phyloP scores from a whole-genome alignment of 2,113 vertebrate species.

The Gopherus evgoodei region DNA sequence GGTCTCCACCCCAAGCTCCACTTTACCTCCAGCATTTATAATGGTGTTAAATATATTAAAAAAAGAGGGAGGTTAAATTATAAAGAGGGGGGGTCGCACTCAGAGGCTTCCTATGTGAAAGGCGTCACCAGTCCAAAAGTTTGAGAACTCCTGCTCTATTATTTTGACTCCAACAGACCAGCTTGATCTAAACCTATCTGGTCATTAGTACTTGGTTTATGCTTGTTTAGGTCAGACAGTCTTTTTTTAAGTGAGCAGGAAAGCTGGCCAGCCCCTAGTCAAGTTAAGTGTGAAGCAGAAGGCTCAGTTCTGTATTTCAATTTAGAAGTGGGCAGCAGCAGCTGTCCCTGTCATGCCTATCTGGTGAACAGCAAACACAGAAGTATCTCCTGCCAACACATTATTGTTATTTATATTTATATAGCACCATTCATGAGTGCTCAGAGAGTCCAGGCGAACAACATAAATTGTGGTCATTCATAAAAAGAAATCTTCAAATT shows the following conservation, averaged over 20 bases:
- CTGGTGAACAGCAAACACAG: background rate
- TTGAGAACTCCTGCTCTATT: background rate
- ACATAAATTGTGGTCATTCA: background rate
- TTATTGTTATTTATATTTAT: background rate
- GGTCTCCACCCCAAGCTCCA: no score
- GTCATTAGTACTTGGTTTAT: background rate
- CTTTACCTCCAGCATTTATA: no score
- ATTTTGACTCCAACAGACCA: background rate
- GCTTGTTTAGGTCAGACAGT: background rate
- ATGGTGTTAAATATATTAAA: no score
- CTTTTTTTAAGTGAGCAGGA: background rate
- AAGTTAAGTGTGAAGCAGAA: background rate
- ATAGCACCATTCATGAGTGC: background rate
- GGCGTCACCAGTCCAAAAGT: no score
- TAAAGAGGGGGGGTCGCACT: no score
- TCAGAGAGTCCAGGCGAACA: background rate
- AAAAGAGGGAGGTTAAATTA: no score
- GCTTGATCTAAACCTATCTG: background rate
- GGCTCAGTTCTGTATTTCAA: background rate
- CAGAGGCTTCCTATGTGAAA: no score
- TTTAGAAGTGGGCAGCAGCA: background rate
- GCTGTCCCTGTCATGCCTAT: background rate
- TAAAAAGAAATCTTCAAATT: background rate
- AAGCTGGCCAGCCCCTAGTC: background rate
- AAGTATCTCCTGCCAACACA: background rate